A percentile compares a stretch with the other conserved stretches of the same genome.
These are phyloP conservation scores for Porites lobata DNA, from an alignment of 92 coral and sea anemone species.

Conservation along the genomic window DNA sequence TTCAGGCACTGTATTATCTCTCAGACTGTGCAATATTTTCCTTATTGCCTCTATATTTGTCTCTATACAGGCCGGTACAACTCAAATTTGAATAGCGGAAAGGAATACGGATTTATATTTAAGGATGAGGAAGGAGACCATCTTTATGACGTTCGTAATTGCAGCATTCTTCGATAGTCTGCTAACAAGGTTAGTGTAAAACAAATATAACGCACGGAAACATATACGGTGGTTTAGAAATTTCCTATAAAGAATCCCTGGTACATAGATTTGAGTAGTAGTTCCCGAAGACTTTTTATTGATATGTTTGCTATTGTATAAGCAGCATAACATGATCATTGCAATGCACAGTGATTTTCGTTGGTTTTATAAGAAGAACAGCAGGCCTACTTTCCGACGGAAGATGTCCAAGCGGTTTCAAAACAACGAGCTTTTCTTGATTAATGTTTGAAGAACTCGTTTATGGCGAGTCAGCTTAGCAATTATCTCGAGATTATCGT, in stretches of 20 bases:
- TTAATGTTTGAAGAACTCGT: constrained; percentile 23
- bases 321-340: background rate
- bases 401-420: background rate
- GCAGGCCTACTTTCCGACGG: constrained; percentile 19
- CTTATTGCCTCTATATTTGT: background rate
- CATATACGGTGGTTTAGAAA: too few species aligned
- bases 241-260: background rate
- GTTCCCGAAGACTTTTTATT: too few species aligned
- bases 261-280: background rate
- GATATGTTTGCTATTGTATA: background rate
- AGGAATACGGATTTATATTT: background rate
- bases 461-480: too few species aligned
- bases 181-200: constrained; percentile 28
- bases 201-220: background rate
- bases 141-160: constrained; percentile 17
- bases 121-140: constrained; percentile 10
- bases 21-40: too few species aligned
- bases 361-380: constrained; percentile 15
- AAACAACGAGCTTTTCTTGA: constrained; percentile 1
- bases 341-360: background rate
- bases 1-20: background rate
- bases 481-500: too few species aligned
- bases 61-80: background rate
- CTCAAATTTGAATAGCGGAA: background rate
- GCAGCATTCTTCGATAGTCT: constrained; percentile 43